A percentile compares a stretch with the other conserved stretches of the same genome.
phyloP scores from a whole-genome alignment of 2,113 vertebrate species.

The Megaceryle maxima region DNA sequence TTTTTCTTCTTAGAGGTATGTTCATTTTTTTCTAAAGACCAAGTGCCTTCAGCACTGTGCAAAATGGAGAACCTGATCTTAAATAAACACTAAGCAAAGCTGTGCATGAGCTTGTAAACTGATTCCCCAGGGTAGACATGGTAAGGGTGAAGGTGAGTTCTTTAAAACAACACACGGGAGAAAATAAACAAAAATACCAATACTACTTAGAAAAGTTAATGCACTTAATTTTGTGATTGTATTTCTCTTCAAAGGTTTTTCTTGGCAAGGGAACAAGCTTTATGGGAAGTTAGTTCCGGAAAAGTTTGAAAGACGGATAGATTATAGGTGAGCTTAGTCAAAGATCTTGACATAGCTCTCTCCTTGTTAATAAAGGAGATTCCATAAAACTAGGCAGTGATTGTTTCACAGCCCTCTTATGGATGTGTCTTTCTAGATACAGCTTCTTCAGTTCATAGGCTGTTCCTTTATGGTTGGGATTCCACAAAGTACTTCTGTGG shows the following conservation, averaged over 20 bases:
- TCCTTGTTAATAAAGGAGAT: not conserved
- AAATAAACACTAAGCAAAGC: not conserved
- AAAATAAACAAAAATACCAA: not conserved
- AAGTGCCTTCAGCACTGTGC: not conserved
- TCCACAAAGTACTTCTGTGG: not conserved
- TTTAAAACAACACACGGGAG: not conserved
- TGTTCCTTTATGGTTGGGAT: not conserved
- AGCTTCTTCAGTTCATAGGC: not conserved
- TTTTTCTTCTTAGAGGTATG: not conserved
- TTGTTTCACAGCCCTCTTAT: not conserved
- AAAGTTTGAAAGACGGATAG: not conserved
- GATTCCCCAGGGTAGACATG: not conserved
- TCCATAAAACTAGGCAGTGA: not conserved
- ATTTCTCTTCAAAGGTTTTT: not conserved
- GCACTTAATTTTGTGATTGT: not conserved
- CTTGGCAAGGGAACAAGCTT: not conserved
- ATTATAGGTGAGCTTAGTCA: not conserved
- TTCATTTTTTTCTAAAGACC: not conserved
- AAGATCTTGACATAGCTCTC: not conserved
- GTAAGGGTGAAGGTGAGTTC: not conserved
- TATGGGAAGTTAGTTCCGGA: not conserved
- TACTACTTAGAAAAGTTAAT: not conserved
- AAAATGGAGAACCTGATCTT: not conserved
- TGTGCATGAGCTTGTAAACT: not conserved
- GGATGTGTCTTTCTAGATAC: not conserved